A percentile compares a stretch with the other conserved stretches of the same genome.
Evolutionary conservation across 2,888 invertebrate genomes (phyloP).

Genomic region (Alloplasta piceator): DNA sequence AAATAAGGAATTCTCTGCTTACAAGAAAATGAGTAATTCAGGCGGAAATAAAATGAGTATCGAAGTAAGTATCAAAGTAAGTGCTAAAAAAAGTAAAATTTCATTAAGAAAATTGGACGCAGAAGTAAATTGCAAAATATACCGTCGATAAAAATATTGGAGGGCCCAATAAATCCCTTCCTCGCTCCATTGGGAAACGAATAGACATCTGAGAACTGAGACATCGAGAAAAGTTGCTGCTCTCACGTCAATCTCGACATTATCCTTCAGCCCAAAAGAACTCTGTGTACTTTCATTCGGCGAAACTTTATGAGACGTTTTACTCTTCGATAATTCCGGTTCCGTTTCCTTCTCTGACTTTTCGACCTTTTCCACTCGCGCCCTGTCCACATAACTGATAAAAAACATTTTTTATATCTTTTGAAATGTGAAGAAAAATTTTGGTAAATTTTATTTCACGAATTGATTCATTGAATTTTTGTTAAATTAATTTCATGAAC

Average conservation of each 20-base stretch:
- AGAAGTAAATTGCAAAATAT: conserved; percentile 44
- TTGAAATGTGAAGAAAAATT: conserved; percentile 20
- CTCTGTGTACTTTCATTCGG: conserved; percentile 69
- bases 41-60: background rate
- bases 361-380: conserved; percentile 66
- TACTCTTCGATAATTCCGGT: conserved; percentile 61
- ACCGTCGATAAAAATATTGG: conserved; percentile 95
- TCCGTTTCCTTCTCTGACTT: conserved; percentile 68
- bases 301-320: conserved; percentile 54
- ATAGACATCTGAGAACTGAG: conserved; percentile 96
- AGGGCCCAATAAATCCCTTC: conserved; percentile 99
- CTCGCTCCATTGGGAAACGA: conserved; percentile 98
- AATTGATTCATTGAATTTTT: too few species aligned
- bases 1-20: too few species aligned
- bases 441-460: too few species aligned
- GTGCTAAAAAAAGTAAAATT: background rate
- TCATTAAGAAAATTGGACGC: too few species aligned
- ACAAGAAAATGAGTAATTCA: too few species aligned
- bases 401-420: background rate
- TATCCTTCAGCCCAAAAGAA: conserved; percentile 63
- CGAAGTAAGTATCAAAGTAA: conserved; percentile 2
- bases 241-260: conserved; percentile 85
- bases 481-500: too few species aligned
- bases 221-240: conserved; percentile 98
- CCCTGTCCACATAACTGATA: conserved; percentile 52